phyloP scores from a whole-genome alignment of 2,888 invertebrate species.

The Idaea straminata region DNA sequence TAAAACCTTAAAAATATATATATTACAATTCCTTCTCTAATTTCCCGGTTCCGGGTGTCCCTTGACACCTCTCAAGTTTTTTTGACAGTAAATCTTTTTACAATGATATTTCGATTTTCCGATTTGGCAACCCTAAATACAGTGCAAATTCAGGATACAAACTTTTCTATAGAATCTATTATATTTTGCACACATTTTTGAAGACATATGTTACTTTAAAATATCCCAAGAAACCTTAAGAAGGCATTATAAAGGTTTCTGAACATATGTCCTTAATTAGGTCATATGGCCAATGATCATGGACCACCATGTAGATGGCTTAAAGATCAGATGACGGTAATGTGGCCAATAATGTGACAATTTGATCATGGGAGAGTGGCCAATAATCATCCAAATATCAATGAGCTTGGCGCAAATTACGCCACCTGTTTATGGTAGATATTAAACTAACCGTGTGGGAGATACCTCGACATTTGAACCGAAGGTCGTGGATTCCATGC shows the following conservation, averaged over 20 bases:
- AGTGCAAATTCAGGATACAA: too few relatives aligned
- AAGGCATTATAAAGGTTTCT: conserved; percentile 15
- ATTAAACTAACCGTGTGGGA: not conserved
- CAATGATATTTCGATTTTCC: too few relatives aligned
- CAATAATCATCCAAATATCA: conserved; percentile 27
- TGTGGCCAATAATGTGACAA: conserved; percentile 12
- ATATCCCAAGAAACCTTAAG: not conserved
- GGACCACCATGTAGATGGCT: conserved; percentile 28
- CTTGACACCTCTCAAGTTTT: too few relatives aligned
- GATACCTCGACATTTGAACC: too few relatives aligned
- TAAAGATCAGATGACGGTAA: not conserved
- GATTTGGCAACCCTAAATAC: too few relatives aligned
- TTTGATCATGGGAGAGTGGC: conserved; percentile 32
- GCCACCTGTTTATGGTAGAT: not conserved
- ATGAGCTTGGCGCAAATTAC: not conserved
- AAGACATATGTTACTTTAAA: not conserved
- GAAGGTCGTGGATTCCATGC: too few relatives aligned
- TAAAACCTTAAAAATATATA: too few relatives aligned
- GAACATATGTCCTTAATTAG: conserved; percentile 17
- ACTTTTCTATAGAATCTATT: too few relatives aligned
- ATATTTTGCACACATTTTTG: too few relatives aligned
- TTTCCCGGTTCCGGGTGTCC: too few relatives aligned
- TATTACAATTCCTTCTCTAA: too few relatives aligned
- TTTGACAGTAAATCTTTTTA: too few relatives aligned
- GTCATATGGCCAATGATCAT: conserved; percentile 30